Percentiles rank a stretch among this genome's conserved stretches.
Evolutionary conservation across 2,113 vertebrate genomes (phyloP).

Genomic region (Heterocephalus glaber): DNA sequence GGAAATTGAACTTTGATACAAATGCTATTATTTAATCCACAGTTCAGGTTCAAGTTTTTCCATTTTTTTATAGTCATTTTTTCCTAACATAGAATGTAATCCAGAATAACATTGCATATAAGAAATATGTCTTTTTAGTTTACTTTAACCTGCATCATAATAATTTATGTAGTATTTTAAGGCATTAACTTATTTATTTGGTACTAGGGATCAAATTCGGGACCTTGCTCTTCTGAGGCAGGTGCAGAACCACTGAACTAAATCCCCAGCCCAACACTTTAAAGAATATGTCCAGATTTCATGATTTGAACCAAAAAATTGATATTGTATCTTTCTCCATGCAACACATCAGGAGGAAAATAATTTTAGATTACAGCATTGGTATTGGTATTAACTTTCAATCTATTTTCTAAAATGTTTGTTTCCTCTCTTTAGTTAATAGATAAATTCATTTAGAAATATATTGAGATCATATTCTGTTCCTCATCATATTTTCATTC

Average conservation of each 20-base stretch:
- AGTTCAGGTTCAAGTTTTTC: background rate
- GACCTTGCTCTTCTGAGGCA: too few species aligned
- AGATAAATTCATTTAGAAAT: constrained; percentile 20
- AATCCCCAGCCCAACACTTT: too few species aligned
- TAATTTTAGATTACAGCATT: background rate
- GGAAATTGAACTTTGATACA: background rate
- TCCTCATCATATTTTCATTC: background rate
- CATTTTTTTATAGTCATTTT: background rate
- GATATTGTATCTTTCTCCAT: background rate
- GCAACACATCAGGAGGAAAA: background rate
- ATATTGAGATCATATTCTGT: background rate
- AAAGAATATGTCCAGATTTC: background rate
- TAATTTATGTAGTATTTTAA: background rate
- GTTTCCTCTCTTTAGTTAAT: background rate
- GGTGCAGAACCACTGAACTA: too few species aligned
- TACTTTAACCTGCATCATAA: background rate
- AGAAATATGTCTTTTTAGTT: background rate
- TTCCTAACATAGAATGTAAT: too few species aligned
- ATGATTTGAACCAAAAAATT: background rate
- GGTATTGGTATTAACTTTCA: background rate
- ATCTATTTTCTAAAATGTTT: background rate
- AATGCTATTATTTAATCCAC: background rate
- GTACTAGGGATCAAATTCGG: too few species aligned
- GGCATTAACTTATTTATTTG: too few species aligned
- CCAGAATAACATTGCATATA: background rate